Conservation (phyloP, 2,113 vertebrate species). For the Copsychus sechellarum region DNA sequence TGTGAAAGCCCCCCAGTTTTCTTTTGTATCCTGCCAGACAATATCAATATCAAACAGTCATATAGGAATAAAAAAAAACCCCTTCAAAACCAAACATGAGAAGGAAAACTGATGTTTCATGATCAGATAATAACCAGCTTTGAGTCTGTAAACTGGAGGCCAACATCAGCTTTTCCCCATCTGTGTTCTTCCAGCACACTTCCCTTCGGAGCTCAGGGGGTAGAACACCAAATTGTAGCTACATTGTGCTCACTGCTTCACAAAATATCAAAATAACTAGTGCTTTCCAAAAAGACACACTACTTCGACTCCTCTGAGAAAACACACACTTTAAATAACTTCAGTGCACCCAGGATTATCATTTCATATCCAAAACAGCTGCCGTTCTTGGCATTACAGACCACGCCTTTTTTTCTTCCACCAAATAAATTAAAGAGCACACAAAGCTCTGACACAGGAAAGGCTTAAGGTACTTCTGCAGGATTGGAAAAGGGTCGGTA, state of each 20-base stretch:
- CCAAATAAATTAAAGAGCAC: background rate
- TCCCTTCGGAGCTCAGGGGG: background rate
- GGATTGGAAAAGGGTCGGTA: background rate
- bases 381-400: background rate
- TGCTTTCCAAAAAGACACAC: background rate
- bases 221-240: background rate
- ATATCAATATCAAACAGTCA: background rate
- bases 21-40: background rate
- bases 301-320: background rate
- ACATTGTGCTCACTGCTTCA: background rate
- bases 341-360: background rate
- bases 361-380: constrained; percentile 8
- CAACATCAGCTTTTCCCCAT: background rate
- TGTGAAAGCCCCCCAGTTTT: background rate
- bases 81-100: background rate
- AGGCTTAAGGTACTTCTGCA: background rate
- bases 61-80: background rate
- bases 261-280: background rate
- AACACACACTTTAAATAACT: background rate
- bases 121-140: background rate
- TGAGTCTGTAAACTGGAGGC: background rate
- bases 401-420: background rate
- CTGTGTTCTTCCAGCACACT: background rate
- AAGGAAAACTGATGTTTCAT: background rate
- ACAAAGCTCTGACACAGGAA: background rate